These are phyloP conservation scores for Sebastolobus altivelis DNA, from an alignment of 2,797 vertebrate genomes.

Conservation along the genomic window DNA sequence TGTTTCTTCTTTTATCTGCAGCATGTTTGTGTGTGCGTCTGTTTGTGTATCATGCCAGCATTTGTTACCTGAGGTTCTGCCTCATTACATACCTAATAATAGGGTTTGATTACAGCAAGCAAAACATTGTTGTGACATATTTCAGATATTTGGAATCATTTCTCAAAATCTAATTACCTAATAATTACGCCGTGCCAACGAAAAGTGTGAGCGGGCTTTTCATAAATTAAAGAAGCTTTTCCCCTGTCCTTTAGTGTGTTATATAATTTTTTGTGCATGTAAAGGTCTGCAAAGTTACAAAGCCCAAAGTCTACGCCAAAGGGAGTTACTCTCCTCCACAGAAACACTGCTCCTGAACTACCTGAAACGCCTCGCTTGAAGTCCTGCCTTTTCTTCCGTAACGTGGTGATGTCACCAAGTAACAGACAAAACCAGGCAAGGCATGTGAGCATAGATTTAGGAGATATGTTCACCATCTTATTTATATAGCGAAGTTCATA, in stretches of 20 bases:
- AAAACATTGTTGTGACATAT: constrained; percentile 48
- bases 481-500: background rate
- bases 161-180: constrained; percentile 45
- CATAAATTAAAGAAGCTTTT: background rate
- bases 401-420: too few species aligned
- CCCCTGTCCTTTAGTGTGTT: too few species aligned
- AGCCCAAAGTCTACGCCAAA: too few species aligned
- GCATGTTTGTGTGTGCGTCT: constrained; percentile 21
- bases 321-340: too few species aligned
- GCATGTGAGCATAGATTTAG: background rate
- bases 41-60: constrained; percentile 9
- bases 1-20: constrained; percentile 50
- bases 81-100: constrained; percentile 66
- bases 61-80: constrained; percentile 58
- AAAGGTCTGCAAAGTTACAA: too few species aligned
- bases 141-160: constrained; percentile 52
- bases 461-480: background rate
- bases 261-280: accelerated
- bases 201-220: background rate
- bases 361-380: too few species aligned
- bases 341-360: too few species aligned
- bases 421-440: background rate
- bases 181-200: constrained; percentile 17
- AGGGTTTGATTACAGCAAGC: constrained; percentile 50
- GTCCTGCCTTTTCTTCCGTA: too few species aligned